Percentiles rank a stretch among this genome's conserved stretches.
Evolutionary conservation across 1,140 invertebrate species (phyloP).

Genomic region (Aporrectodea caliginosa): DNA sequence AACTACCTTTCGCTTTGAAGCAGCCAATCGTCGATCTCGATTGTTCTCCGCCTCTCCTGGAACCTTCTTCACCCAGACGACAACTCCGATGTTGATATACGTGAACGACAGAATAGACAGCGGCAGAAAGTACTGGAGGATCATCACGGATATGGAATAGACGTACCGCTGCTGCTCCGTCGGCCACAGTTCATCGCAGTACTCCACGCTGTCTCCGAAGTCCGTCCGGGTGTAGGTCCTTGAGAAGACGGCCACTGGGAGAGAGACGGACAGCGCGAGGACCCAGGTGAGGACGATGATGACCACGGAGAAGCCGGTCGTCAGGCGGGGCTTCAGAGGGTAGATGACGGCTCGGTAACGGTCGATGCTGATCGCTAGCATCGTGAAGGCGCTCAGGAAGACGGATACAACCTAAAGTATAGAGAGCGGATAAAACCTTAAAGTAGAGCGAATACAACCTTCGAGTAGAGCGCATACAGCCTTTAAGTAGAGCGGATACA

Average conservation of each 20-base stretch:
- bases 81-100: conserved; percentile 77
- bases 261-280: conserved; percentile 72
- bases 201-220: conserved; percentile 42
- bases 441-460: too few species aligned
- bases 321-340: conserved; percentile 74
- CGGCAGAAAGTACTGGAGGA: conserved; percentile 80
- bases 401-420: conserved; percentile 22
- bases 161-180: neutral
- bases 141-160: conserved; percentile 73
- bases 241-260: conserved; percentile 72
- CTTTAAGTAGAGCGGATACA: too few species aligned
- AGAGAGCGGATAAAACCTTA: too few species aligned
- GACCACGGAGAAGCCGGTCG: conserved; percentile 66
- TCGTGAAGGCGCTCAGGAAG: conserved; percentile 68
- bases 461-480: too few species aligned
- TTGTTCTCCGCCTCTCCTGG: conserved; percentile 79
- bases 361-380: conserved; percentile 80
- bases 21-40: conserved; percentile 74
- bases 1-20: conserved; percentile 81
- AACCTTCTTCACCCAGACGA: conserved; percentile 81
- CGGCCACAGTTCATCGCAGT: conserved; percentile 55
- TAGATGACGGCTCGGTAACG: conserved; percentile 83
- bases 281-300: conserved; percentile 73
- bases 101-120: conserved; percentile 78
- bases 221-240: conserved; percentile 28